phyloP scores from a whole-genome alignment of 2,888 invertebrate species.

The Itoplectis maculator region DNA sequence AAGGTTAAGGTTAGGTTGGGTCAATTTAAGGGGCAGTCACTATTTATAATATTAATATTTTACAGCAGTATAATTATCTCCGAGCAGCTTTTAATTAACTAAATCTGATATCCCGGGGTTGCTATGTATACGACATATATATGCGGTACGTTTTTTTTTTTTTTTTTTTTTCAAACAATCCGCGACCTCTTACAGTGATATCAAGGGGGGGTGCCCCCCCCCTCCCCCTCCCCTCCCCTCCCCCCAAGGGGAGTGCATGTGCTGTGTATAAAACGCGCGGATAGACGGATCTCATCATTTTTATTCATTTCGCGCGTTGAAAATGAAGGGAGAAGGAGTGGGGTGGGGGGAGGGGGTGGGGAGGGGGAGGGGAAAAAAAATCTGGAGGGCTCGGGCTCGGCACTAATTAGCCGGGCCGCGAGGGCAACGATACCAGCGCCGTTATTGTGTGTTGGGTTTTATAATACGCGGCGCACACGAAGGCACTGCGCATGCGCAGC shows the following conservation, averaged over 20 bases:
- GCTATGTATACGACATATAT: conserved; percentile 35
- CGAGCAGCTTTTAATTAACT: background rate
- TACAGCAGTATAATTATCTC: background rate
- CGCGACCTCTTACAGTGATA: conserved; percentile 42
- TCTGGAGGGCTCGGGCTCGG: conserved; percentile 47
- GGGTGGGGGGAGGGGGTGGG: conserved; percentile 11
- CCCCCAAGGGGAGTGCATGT: too few species aligned
- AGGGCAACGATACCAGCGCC: conserved; percentile 57
- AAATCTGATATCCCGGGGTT: conserved; percentile 33
- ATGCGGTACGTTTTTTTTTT: too few species aligned
- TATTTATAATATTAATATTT: too few species aligned
- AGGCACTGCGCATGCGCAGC: conserved; percentile 26
- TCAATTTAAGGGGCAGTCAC: too few species aligned
- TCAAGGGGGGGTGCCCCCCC: conserved; percentile 19
- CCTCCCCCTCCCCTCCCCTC: too few species aligned
- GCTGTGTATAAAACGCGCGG: too few species aligned
- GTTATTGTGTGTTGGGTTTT: conserved; percentile 42
- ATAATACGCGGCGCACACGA: conserved; percentile 51
- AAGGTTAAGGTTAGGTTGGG: too few species aligned
- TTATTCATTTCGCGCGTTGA: conserved; percentile 67
- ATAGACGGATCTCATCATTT: conserved; percentile 64
- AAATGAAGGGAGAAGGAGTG: conserved; percentile 53
- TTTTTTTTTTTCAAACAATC: conserved; percentile 35
- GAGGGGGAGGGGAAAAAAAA: conserved; percentile 55
- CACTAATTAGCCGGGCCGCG: conserved; percentile 67